Evolutionary conservation across 1,140 invertebrate genomes (phyloP), one percentile per base, ranked within the genome.

Genomic region (Wasmannia auropunctata): DNA sequence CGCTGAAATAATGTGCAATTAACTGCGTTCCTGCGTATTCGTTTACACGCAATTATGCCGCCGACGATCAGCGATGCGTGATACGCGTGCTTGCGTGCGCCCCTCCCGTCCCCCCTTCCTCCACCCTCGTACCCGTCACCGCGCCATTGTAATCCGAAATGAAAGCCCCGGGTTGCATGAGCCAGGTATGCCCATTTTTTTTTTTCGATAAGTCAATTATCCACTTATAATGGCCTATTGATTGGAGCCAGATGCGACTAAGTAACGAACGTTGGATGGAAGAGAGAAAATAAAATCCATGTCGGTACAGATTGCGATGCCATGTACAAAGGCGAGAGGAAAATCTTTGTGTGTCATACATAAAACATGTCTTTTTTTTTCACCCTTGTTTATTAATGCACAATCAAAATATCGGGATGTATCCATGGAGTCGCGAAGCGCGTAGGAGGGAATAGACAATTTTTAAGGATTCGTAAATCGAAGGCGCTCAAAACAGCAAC

Each of bases 21-120:
- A 74, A 83, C 67, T 83, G 40, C 79, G 10, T 83, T 46, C 67
- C 79, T 74, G 51, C 25, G 37, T 83, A 74, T 14, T 83, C 67
- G 51, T 83, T 83, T 62, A 72, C 37, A 83, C 51, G 54, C 79
- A 83, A 83, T 60, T 83, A 83, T 83, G 54, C 63, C 7, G 43
- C 19, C 25, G 51, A 70, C 8, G 51, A 83, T 54, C 37, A 34
- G 25, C n/a, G 67, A 83, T 72, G 65, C 51, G 34, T 31, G 25
- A 72, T 83, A 72, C 49, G 51, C 51, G 25, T 81, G 51, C 34
- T 56, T 80, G 46, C 37, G 5, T 70, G 31, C 11, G n/a, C n/a
- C n/a, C n/a, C n/a, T n/a, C n/a, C n/a, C n/a, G n/a, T n/a, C n/a
- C n/a, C n/a, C n/a, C n/a, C n/a, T n/a, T n/a, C n/a, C n/a, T n/a